phyloP scores from a whole-genome alignment of 2,888 invertebrate genomes.

The Apomyelois bistriatella region DNA sequence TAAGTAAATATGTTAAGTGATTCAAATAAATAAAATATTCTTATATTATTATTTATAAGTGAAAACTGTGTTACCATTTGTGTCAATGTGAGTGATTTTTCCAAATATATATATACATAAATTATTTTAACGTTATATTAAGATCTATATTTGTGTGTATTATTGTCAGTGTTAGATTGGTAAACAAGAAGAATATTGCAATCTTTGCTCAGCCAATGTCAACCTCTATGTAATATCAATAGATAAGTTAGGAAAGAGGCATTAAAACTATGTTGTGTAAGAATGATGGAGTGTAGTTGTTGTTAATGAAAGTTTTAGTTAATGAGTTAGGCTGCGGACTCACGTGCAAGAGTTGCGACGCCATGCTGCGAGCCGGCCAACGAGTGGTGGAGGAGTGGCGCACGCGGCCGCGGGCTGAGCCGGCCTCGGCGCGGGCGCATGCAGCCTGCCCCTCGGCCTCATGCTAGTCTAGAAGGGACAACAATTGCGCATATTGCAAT shows the following conservation, averaged over 20 bases:
- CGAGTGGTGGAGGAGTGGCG: constrained; percentile 63
- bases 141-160: neutral
- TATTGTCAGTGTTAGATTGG: neutral
- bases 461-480: constrained; percentile 37
- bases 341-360: constrained; percentile 51
- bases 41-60: too few relatives aligned
- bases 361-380: constrained; percentile 64
- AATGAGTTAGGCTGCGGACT: constrained; percentile 39
- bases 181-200: neutral
- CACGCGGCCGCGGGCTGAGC: constrained; percentile 13
- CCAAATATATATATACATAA: too few relatives aligned
- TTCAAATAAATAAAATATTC: neutral
- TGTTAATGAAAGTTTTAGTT: constrained; percentile 17
- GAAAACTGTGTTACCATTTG: neutral
- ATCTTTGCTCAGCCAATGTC: neutral
- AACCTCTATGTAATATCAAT: neutral
- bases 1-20: constrained; percentile 7
- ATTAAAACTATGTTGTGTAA: constrained; percentile 13
- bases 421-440: constrained; percentile 51
- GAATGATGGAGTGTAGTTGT: constrained; percentile 7
- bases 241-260: constrained; percentile 14
- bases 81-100: neutral
- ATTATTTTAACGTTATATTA: too few relatives aligned
- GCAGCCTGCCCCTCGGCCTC: constrained; percentile 40
- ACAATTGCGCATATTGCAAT: constrained; percentile 8